Evolutionary conservation across 2,797 vertebrate genomes (phyloP).

Genomic region (Atherinosoma microstoma): DNA sequence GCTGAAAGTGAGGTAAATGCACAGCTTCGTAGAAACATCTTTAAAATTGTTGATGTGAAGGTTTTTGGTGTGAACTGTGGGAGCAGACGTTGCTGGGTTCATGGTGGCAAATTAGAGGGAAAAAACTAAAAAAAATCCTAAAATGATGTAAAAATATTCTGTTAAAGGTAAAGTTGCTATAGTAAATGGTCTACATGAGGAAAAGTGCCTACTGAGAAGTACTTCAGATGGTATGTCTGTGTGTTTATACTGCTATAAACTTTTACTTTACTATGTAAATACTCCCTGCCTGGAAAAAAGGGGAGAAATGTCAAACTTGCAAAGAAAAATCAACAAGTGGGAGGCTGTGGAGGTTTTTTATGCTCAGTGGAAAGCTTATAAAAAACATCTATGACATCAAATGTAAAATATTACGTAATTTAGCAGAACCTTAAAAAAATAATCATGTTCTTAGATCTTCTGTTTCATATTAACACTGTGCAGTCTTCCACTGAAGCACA

Average conservation of each 20-base stretch:
- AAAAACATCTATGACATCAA: not conserved
- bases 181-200: not conserved
- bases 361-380: not conserved
- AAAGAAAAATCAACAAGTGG: not conserved
- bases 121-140: not conserved
- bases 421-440: slow-evolving; percentile 1
- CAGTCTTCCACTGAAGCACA: not conserved
- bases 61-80: not conserved
- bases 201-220: slow-evolving; percentile 2
- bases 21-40: not conserved
- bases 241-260: not conserved
- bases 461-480: not conserved
- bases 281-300: too few relatives aligned
- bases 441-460: not conserved
- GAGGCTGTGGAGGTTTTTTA: not conserved
- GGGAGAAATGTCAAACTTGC: not conserved
- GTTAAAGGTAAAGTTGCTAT: not conserved
- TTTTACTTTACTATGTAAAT: not conserved
- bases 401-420: not conserved
- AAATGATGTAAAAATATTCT: not conserved
- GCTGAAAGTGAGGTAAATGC: slow-evolving; percentile 64
- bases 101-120: not conserved
- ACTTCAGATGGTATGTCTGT: not conserved
- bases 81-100: slow-evolving; percentile 1
- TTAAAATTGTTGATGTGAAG: not conserved